Base-by-base conservation (phyloP, 2,888 invertebrate genomes). In the Drosophila algonquin region DNA sequence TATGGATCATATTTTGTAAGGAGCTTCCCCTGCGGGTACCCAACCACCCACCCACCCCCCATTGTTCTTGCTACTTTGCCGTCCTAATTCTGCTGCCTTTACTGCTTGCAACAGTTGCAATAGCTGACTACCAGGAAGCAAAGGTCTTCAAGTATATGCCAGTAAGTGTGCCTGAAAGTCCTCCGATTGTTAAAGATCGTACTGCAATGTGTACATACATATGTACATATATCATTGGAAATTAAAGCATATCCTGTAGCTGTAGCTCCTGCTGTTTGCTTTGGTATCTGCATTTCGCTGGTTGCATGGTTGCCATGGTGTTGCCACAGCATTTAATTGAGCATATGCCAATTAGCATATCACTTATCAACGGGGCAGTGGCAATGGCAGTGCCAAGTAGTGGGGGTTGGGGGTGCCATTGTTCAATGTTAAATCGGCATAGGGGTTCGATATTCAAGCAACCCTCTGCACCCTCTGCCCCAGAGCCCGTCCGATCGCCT, bases 341-440 rank as follows among this genome's bases (percentile, higher is more conserved):
- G 87, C 86, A 82, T 87, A 86, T 86, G 87, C 87, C 86, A 86
- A 86, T 86, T 87, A 86, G 86, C 82, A 81, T 84, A 76, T 52
- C 27, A 52, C 52, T 32, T 56, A 44, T 69, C 63, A 59, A 72
- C 52, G 24, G 21, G 24, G 30, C 35, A 35, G 35, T 10, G 10
- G 16, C 24, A 30, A 14, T 5, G n/a, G 14, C 45, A n/a, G n/a
- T n/a, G n/a, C n/a, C n/a, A n/a, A 18, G 9, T n/a, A 35, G 24
- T 40, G n/a, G 21, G 24, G 24, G n/a, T 35, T 40, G n/a, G 21
- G 9, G 8, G 8, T 30, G 30, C 40, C 40, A 14, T 40, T 40
- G 40, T 40, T 14, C 40, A n/a, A 2, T n/a, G 40, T 14, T 12
- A 12, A 35, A 10, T 10, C 35, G 35, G 35, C 0, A 35, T 35